Evolutionary conservation across 2,113 vertebrate genomes (phyloP).

Genomic region (Acrocephalus arundinaceus): DNA sequence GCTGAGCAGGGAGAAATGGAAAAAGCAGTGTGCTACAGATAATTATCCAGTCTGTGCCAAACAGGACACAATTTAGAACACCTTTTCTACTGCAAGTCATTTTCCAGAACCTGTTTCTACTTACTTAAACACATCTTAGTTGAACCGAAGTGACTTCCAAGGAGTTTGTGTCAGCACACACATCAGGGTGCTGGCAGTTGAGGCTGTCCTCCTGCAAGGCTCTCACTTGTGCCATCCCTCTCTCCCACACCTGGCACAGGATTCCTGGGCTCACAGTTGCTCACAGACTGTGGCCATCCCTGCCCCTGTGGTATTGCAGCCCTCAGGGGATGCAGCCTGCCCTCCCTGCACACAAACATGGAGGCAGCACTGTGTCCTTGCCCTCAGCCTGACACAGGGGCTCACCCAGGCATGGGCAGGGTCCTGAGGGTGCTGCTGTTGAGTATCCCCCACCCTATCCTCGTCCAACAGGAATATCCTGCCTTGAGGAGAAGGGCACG

Average conservation of each 20-base stretch:
- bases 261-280: not conserved
- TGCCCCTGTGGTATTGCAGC: rapidly evolving
- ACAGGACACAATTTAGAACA: not conserved
- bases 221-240: not conserved
- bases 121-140: not conserved
- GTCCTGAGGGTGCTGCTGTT: not conserved
- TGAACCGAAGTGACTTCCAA: not conserved
- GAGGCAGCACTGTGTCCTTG: rapidly evolving
- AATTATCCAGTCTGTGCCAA: not conserved
- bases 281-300: not conserved
- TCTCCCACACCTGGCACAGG: not conserved
- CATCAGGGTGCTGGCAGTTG: not conserved
- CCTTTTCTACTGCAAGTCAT: not conserved
- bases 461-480: not conserved
- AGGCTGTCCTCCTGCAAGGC: rapidly evolving
- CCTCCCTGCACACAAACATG: rapidly evolving
- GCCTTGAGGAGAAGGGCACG: not conserved
- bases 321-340: not conserved
- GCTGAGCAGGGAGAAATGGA: not conserved
- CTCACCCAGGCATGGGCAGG: not conserved
- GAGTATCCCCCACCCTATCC: not conserved
- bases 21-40: not conserved
- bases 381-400: rapidly evolving
- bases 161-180: not conserved
- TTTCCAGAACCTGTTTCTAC: not conserved